Conservation (phyloP, 2,888 invertebrate species). For the Drosophila mulleri region DNA sequence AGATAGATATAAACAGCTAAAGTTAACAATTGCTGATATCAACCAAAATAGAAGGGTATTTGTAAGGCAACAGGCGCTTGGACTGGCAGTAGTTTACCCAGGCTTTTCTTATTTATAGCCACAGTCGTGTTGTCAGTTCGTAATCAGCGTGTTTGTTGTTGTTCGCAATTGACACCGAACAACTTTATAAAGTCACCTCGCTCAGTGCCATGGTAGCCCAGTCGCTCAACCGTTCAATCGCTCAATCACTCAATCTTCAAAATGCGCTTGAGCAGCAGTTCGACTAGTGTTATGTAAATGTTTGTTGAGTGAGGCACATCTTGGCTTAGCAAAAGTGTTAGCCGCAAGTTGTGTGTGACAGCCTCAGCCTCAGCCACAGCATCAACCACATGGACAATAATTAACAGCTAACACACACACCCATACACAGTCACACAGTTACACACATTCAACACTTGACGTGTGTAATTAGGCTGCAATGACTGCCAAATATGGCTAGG, state of each 20-base stretch:
- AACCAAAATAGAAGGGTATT: slow-evolving; percentile 37
- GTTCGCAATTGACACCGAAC: slow-evolving; percentile 65
- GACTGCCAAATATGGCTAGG: slow-evolving; percentile 66
- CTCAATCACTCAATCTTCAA: slow-evolving; percentile 61
- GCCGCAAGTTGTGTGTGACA: slow-evolving; percentile 23
- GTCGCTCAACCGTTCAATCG: slow-evolving; percentile 59
- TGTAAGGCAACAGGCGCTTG: slow-evolving; percentile 14
- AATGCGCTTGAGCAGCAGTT: neutral
- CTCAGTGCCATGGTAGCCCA: slow-evolving; percentile 39
- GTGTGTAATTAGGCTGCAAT: slow-evolving; percentile 71
- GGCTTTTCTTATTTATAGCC: slow-evolving; percentile 37
- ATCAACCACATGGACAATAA: slow-evolving; percentile 42
- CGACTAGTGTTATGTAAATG: slow-evolving; percentile 50
- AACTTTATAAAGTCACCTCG: slow-evolving; percentile 59
- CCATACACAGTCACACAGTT: slow-evolving; percentile 4
- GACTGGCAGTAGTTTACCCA: slow-evolving; percentile 3
- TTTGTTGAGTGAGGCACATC: slow-evolving; percentile 42
- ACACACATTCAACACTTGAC: slow-evolving; percentile 10
- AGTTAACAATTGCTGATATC: slow-evolving; percentile 2
- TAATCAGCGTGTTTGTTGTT: slow-evolving; percentile 46
- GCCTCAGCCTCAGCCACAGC: slow-evolving; percentile 9
- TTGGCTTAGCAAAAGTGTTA: slow-evolving; percentile 21
- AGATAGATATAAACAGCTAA: neutral
- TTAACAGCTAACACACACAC: slow-evolving; percentile 40
- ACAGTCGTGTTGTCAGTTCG: slow-evolving; percentile 29